These are phyloP conservation scores for Clinocottus analis DNA, from an alignment of 2,113 vertebrate species.

Conservation along the genomic window DNA sequence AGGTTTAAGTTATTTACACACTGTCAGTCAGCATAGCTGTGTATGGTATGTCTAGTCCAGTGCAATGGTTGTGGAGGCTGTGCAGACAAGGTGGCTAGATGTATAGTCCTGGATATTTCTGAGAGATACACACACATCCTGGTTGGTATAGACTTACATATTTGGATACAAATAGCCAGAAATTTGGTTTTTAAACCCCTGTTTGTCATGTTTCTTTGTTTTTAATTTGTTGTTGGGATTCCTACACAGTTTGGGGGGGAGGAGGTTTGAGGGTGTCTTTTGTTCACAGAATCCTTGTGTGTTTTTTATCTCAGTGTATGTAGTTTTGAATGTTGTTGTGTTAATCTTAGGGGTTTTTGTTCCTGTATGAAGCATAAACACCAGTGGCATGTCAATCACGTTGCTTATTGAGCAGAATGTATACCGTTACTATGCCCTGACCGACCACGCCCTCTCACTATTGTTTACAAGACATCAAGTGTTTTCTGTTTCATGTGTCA, in stretches of 20 bases:
- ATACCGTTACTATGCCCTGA: slow-evolving; percentile 77
- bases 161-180: slow-evolving; percentile 60
- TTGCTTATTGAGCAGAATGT: slow-evolving; percentile 83
- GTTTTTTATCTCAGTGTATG: slow-evolving; percentile 62
- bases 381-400: slow-evolving; percentile 81
- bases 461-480: slow-evolving; percentile 82
- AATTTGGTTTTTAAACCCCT: slow-evolving; percentile 32
- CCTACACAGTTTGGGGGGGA: slow-evolving; percentile 48
- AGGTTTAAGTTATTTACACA: slow-evolving; percentile 64
- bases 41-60: slow-evolving; percentile 75
- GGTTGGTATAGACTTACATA: slow-evolving; percentile 46
- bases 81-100: slow-evolving; percentile 77
- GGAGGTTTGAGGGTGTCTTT: slow-evolving; percentile 36
- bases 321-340: slow-evolving; percentile 69
- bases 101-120: slow-evolving; percentile 57
- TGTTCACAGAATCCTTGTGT: slow-evolving; percentile 66
- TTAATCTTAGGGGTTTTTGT: slow-evolving; percentile 59
- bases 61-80: slow-evolving; percentile 77
- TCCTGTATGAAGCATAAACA: slow-evolving; percentile 71
- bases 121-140: slow-evolving; percentile 46
- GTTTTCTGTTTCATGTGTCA: slow-evolving; percentile 66
- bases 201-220: slow-evolving; percentile 40
- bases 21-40: slow-evolving; percentile 70
- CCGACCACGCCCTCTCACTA: slow-evolving; percentile 71
- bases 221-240: slow-evolving; percentile 48